Percentiles rank a stretch among this genome's conserved stretches.
Conservation (phyloP, 2,797 vertebrate genomes). For the Furcifer pardalis region DNA sequence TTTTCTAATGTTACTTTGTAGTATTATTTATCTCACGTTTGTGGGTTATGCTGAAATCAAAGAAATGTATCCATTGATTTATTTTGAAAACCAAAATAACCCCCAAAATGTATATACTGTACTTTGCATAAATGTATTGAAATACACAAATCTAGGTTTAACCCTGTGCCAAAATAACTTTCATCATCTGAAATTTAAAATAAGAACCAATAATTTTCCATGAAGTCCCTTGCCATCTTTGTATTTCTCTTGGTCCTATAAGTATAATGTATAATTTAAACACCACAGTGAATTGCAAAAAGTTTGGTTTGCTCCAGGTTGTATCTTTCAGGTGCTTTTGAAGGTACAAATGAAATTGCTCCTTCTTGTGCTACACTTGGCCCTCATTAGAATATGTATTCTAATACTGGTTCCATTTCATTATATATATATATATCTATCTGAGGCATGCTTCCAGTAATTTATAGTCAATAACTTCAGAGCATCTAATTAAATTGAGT, state of each 20-base stretch:
- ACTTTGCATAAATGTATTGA: constrained; percentile 16
- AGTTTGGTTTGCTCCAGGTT: background rate
- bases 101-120: background rate
- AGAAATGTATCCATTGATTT: constrained; percentile 8
- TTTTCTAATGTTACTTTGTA: constrained; percentile 13
- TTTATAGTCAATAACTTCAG: background rate
- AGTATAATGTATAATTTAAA: background rate
- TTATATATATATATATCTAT: background rate
- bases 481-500: background rate
- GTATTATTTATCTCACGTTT: constrained; percentile 1
- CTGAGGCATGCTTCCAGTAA: background rate
- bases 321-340: background rate
- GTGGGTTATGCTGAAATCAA: background rate
- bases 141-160: background rate
- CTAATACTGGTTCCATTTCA: background rate
- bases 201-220: background rate
- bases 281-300: background rate
- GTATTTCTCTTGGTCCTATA: background rate
- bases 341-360: background rate
- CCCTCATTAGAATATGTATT: constrained; percentile 1
- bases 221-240: background rate
- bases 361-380: background rate
- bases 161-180: background rate
- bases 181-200: constrained; percentile 10
- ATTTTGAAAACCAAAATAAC: background rate